Conservation (phyloP, 2,888 invertebrate genomes). For the Rhagonycha fulva region DNA sequence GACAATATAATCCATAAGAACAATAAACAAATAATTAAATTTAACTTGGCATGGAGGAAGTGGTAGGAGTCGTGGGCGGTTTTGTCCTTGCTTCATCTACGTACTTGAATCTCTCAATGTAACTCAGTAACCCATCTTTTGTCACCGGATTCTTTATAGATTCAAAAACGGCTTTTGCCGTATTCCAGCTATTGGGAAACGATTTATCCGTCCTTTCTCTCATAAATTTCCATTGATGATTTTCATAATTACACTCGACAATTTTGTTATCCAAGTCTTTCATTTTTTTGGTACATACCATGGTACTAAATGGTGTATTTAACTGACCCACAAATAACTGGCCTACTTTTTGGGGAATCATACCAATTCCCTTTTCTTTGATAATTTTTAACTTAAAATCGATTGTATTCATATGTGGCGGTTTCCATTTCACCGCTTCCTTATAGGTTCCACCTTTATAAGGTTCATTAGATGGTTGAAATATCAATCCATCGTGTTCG, state of each 20-base stretch:
- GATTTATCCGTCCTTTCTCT: too few relatives aligned
- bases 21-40: too few relatives aligned
- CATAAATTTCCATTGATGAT: too few relatives aligned
- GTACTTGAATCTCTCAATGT: slow-evolving; percentile 68
- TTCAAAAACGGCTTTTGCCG: too few relatives aligned
- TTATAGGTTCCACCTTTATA: slow-evolving; percentile 85
- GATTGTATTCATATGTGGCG: too few relatives aligned
- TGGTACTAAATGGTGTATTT: slow-evolving; percentile 68
- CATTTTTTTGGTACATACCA: too few relatives aligned
- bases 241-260: too few relatives aligned
- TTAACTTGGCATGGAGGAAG: too few relatives aligned
- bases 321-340: slow-evolving; percentile 66
- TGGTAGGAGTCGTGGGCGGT: slow-evolving; percentile 65
- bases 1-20: too few relatives aligned
- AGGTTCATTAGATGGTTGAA: slow-evolving; percentile 88
- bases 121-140: slow-evolving; percentile 72
- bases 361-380: slow-evolving; percentile 69
- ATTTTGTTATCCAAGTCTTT: too few relatives aligned
- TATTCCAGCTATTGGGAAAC: too few relatives aligned
- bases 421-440: slow-evolving; percentile 98
- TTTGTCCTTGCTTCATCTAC: slow-evolving; percentile 70
- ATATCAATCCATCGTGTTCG: slow-evolving; percentile 97
- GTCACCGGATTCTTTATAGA: too few relatives aligned
- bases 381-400: slow-evolving; percentile 90
- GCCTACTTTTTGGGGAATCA: not conserved